Evolutionary conservation across 2,797 vertebrate species (phyloP).

Genomic region (Cuculus canorus): DNA sequence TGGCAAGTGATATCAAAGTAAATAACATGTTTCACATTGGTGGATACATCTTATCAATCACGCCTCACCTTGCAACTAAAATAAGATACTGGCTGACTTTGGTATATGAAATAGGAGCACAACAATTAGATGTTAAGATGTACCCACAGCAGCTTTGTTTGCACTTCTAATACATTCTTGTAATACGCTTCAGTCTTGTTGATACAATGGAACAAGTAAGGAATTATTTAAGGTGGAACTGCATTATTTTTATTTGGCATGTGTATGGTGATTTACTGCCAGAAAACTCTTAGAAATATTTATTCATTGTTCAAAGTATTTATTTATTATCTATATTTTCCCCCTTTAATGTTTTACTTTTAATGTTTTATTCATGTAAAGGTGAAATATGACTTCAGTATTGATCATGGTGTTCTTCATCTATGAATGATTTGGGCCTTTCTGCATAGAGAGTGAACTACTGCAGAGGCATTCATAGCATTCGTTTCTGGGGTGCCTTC

Average conservation of each 20-base stretch:
- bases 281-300: background rate
- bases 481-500: background rate
- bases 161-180: background rate
- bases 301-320: background rate
- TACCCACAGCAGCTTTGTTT: constrained; percentile 22
- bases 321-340: background rate
- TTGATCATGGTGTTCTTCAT: background rate
- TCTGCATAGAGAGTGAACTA: background rate
- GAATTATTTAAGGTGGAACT: background rate
- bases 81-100: background rate
- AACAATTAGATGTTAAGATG: background rate
- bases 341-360: background rate
- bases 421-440: background rate
- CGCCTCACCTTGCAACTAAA: background rate
- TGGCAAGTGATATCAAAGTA: constrained; percentile 65
- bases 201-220: background rate
- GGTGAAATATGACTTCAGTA: background rate
- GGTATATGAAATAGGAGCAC: background rate
- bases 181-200: background rate
- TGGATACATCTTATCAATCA: constrained; percentile 43
- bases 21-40: constrained; percentile 1
- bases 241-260: background rate
- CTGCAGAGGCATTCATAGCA: background rate
- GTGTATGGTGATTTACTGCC: background rate
- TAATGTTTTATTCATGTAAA: background rate